Base-by-base conservation (phyloP, 2,888 invertebrate genomes). In the Mamestra brassicae region DNA sequence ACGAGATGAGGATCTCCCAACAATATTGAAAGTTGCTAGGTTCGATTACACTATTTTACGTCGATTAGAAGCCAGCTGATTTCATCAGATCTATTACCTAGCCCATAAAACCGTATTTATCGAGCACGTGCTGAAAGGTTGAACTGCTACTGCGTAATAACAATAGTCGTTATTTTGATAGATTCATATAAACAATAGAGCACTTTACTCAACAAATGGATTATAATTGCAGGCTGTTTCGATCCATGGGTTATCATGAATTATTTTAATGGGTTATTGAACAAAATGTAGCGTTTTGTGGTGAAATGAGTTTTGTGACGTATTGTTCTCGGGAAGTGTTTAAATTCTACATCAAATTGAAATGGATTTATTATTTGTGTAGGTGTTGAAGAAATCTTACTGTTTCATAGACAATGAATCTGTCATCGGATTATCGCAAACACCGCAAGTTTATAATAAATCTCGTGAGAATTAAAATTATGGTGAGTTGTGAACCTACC, bases 151-250 rank as follows among this genome's bases (percentile, higher is more conserved):
- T 57, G 11, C 57, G 60, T 66, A 63, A 52, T 84, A 67, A 45
- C 38, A 72, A 38, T 36, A 36, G 42, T 26, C 26, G 45, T 71
- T 73, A 82, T 62, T 69, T 72, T 70, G 76, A 64, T 71, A 76
- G 82, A 61, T 73, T 77, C 57, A 17, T 26, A 26, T 26, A 26
- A 26, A 82, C 77, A 81, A 82, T 68, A 42, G 58, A 68, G 67
- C 72, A 77, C 85, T 85, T 82, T 68, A 60, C 34, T 82, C 52
- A 73, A 82, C 70, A 73, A 76, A 68, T 74, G 63, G 55, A 58
- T 80, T 69, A 70, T 76, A 70, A 70, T 81, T 81, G 55, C 52
- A 70, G 57, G 38, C 34, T 60, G 50, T 71, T 69, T 34, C 47
- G 17, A 68, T 65, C 15, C 42, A 71, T 47, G 47, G 52, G 7